phyloP scores from a whole-genome alignment of 2,113 vertebrate species.

The Oreochromis niloticus region DNA sequence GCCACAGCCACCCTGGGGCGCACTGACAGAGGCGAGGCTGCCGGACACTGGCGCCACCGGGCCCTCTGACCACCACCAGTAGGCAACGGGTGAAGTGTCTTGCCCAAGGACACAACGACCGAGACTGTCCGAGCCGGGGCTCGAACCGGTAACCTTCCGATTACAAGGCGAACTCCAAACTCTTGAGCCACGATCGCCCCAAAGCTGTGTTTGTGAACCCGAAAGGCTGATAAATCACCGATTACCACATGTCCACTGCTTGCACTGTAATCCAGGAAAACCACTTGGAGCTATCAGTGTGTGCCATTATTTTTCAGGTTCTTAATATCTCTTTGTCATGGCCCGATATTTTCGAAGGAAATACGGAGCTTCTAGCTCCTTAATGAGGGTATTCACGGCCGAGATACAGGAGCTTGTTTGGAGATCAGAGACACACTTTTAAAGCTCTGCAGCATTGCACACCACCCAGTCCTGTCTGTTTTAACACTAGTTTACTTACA shows the following conservation, averaged over 20 bases:
- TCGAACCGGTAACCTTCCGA: too few relatives aligned
- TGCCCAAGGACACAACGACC: too few relatives aligned
- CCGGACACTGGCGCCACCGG: too few relatives aligned
- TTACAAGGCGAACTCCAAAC: too few relatives aligned
- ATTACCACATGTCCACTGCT: background rate
- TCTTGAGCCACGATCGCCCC: too few relatives aligned
- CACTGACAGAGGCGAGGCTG: too few relatives aligned
- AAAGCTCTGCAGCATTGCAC: background rate
- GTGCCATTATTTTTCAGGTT: slow-evolving; percentile 35
- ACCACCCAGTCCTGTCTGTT: background rate
- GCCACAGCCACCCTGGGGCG: too few relatives aligned
- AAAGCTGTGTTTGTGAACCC: fast-evolving
- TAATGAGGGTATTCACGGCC: slow-evolving; percentile 92
- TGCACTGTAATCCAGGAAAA: background rate
- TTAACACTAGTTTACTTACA: slow-evolving; percentile 68
- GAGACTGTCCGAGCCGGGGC: too few relatives aligned
- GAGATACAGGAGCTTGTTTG: slow-evolving; percentile 84
- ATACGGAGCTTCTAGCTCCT: slow-evolving; percentile 91
- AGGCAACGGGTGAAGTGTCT: too few relatives aligned
- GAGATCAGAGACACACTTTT: background rate
- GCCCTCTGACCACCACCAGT: too few relatives aligned
- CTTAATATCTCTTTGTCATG: slow-evolving; percentile 90
- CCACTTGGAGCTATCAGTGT: background rate
- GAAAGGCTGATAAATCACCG: background rate
- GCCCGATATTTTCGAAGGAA: slow-evolving; percentile 92